These are phyloP conservation scores for Triplophysa siluroides DNA, from an alignment of 2,113 vertebrate genomes.

Conservation along the genomic window DNA sequence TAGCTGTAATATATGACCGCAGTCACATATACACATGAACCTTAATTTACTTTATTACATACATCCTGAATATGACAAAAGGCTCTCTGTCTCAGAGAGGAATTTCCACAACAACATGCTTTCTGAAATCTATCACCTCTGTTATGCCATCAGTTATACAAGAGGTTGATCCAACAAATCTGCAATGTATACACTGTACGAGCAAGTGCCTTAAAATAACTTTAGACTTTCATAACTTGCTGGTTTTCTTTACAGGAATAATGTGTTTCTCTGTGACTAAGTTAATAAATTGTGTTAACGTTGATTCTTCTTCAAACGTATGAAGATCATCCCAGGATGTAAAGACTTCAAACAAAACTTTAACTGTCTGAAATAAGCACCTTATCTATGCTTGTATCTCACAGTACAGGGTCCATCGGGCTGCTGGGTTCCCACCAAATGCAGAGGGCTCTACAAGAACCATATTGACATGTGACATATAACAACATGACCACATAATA, in stretches of 20 bases:
- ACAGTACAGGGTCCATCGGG: slow-evolving; percentile 72
- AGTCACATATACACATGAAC: neutral
- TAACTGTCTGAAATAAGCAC: neutral
- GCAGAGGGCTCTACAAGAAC: slow-evolving; percentile 72
- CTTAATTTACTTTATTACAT: slow-evolving; percentile 17
- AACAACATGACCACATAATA: too few species aligned
- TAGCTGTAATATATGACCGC: slow-evolving; percentile 13
- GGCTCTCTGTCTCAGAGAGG: neutral
- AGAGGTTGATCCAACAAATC: slow-evolving; percentile 9
- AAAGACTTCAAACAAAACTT: neutral
- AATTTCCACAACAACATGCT: slow-evolving; percentile 30
- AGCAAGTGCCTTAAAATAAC: neutral
- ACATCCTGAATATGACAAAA: slow-evolving; percentile 18
- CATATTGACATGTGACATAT: neutral
- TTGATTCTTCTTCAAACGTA: slow-evolving; percentile 4
- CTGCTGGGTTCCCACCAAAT: slow-evolving; percentile 80
- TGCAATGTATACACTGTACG: neutral
- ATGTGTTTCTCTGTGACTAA: neutral
- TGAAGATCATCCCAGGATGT: slow-evolving; percentile 24
- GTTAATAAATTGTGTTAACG: neutral
- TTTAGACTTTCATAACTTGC: neutral
- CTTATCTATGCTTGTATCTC: slow-evolving; percentile 65
- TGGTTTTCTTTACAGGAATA: slow-evolving; percentile 15
- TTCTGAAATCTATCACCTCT: slow-evolving; percentile 14
- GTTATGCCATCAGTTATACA: slow-evolving; percentile 21